Evolutionary conservation across 2,797 vertebrate species (phyloP).

Genomic region (Ispidina lecontei): DNA sequence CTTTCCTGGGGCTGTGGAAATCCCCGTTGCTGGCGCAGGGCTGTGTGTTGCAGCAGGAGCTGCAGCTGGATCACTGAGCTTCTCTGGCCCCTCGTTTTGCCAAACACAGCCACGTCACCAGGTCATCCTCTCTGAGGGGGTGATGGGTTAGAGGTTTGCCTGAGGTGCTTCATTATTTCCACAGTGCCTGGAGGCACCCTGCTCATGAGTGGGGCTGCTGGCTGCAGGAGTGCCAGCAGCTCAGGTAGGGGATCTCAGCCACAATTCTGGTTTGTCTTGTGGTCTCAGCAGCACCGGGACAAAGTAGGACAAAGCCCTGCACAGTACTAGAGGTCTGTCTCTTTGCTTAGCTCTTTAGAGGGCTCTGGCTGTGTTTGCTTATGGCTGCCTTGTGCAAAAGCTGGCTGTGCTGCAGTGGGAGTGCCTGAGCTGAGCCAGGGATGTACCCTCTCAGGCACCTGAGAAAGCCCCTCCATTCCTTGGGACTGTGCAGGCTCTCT

Average conservation of each 20-base stretch:
- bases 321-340: not conserved
- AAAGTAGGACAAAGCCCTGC: not conserved
- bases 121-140: not conserved
- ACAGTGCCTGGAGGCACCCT: accelerated
- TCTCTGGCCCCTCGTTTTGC: accelerated
- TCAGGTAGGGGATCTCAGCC: accelerated
- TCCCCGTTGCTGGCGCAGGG: not conserved
- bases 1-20: not conserved
- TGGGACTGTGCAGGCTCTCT: not conserved
- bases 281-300: not conserved
- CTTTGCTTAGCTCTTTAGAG: not conserved
- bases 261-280: not conserved
- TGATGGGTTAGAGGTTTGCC: not conserved
- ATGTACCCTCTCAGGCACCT: not conserved
- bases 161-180: accelerated
- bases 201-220: accelerated
- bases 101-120: not conserved
- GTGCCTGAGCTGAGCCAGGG: accelerated
- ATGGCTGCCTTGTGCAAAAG: not conserved
- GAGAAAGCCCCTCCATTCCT: not conserved
- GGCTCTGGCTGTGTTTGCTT: not conserved
- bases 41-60: not conserved
- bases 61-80: accelerated
- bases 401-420: not conserved
- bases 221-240: accelerated